A percentile compares a stretch with the other conserved stretches of the same genome.
Evolutionary conservation across 2,113 vertebrate species (phyloP).

Genomic region (Acrocephalus arundinaceus): DNA sequence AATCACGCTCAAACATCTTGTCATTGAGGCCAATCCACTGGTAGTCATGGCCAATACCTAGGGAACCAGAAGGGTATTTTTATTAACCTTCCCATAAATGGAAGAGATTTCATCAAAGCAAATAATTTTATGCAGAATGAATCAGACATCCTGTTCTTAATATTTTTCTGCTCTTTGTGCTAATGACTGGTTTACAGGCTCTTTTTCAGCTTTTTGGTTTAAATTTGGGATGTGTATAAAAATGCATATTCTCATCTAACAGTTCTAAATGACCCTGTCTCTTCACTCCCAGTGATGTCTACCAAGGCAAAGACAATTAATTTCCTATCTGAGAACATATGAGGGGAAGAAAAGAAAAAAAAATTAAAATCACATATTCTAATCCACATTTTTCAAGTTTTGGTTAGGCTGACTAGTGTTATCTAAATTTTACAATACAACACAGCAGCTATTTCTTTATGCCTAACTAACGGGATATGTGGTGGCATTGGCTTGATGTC

Average conservation of each 20-base stretch:
- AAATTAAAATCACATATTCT: neutral
- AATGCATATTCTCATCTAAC: neutral
- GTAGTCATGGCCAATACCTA: conserved; percentile 95
- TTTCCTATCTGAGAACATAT: neutral
- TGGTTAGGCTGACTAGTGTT: neutral
- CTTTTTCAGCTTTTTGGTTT: neutral
- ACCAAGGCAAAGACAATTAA: neutral
- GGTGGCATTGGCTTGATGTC: neutral
- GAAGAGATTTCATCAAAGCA: conserved; percentile 15
- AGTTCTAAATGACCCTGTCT: neutral
- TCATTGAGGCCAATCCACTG: conserved; percentile 99
- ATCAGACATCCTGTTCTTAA: conserved; percentile 53
- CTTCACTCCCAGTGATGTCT: neutral
- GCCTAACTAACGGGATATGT: neutral
- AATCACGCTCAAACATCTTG: conserved; percentile 98
- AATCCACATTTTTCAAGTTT: neutral
- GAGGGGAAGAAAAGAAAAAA: neutral
- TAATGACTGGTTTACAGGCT: neutral
- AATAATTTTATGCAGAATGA: conserved; percentile 44
- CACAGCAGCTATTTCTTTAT: neutral
- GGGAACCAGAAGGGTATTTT: conserved; percentile 47
- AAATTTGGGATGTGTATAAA: neutral
- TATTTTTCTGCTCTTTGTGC: neutral
- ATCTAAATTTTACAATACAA: neutral
- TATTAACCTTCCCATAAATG: conserved; percentile 51